Conservation (phyloP, 2,888 invertebrate genomes). For the Formica aserva region DNA sequence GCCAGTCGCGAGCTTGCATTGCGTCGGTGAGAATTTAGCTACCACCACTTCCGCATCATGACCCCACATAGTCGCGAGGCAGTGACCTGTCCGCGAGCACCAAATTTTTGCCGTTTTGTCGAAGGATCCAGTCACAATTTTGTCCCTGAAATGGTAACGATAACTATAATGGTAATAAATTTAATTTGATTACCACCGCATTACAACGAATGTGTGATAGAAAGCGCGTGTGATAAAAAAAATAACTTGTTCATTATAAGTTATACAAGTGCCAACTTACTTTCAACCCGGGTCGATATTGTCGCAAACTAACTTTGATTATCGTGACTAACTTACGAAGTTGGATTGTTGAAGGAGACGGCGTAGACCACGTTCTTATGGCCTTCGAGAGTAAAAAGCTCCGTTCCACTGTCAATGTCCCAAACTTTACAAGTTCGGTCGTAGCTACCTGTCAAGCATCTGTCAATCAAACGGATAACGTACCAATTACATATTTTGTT, state of each 20-base stretch:
- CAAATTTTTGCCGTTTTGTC: slow-evolving; percentile 93
- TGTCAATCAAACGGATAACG: slow-evolving; percentile 78
- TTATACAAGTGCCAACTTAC: neutral
- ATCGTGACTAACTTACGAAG: slow-evolving; percentile 87
- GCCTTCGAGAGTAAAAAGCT: slow-evolving; percentile 90
- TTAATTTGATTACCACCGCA: neutral
- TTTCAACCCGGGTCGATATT: slow-evolving; percentile 21
- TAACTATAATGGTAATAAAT: neutral
- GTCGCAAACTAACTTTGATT: slow-evolving; percentile 20
- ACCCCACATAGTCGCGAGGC: slow-evolving; percentile 90
- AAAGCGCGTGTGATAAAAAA: neutral
- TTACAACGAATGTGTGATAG: neutral
- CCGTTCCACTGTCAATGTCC: slow-evolving; percentile 90
- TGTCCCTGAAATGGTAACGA: slow-evolving; percentile 86
- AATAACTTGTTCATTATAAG: neutral
- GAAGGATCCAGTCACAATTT: slow-evolving; percentile 92
- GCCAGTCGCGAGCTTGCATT: slow-evolving; percentile 90
- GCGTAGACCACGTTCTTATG: slow-evolving; percentile 94
- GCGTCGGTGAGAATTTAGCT: slow-evolving; percentile 90
- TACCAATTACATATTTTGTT: neutral
- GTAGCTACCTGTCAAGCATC: slow-evolving; percentile 93
- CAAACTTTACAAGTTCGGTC: slow-evolving; percentile 94
- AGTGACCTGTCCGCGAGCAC: slow-evolving; percentile 90
- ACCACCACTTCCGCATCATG: slow-evolving; percentile 92
- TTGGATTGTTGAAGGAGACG: slow-evolving; percentile 92